These are phyloP conservation scores for Leguminivora glycinivorella DNA, from an alignment of 1,140 invertebrate genomes.

Conservation along the genomic window DNA sequence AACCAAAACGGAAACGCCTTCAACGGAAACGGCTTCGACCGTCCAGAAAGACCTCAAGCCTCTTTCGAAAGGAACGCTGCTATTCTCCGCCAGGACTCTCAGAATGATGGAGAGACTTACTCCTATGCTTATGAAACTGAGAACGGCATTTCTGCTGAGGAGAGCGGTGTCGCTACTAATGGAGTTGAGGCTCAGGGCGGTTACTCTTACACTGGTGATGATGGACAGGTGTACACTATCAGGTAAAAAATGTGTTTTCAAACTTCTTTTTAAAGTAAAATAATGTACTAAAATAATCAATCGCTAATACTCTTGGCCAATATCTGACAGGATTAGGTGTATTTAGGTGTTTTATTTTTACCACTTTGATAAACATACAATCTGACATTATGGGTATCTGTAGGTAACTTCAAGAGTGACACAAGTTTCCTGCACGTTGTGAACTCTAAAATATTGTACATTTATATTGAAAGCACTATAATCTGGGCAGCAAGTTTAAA, in stretches of 20 bases:
- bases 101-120: constrained; percentile 63
- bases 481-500: no score
- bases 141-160: constrained; percentile 66
- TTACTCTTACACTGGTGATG: constrained; percentile 78
- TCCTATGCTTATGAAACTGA: constrained; percentile 66
- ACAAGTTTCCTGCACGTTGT: no score
- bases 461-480: no score
- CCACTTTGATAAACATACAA: no score
- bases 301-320: no score
- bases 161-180: constrained; percentile 63
- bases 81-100: constrained; percentile 57
- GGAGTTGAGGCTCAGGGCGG: constrained; percentile 65
- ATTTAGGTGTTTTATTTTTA: no score
- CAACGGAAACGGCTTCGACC: constrained; percentile 17
- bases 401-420: no score
- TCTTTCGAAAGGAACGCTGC: constrained; percentile 64
- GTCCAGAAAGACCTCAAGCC: constrained; percentile 59
- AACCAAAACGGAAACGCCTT: constrained; percentile 26
- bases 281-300: no score
- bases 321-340: no score
- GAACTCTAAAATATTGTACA: no score
- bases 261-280: not conserved
- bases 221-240: constrained; percentile 79
- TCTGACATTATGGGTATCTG: no score
- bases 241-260: constrained; percentile 44